A percentile compares a stretch with the other conserved stretches of the same genome.
These are phyloP conservation scores for Bilobella aurantiaca DNA, from an alignment of 1,140 invertebrate genomes.

Conservation along the genomic window DNA sequence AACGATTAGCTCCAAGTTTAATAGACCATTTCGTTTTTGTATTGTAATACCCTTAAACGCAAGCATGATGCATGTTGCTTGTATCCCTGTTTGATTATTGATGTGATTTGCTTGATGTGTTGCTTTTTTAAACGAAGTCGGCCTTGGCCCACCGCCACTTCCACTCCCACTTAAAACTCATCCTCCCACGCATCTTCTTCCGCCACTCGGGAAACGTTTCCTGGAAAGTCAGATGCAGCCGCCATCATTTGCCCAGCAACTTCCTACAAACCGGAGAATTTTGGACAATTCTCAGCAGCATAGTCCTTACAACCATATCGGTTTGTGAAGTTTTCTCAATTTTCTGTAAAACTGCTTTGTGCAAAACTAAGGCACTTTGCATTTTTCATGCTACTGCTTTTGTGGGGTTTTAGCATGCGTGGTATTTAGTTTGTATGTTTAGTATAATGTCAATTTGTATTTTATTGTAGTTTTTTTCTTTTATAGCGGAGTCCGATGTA, in stretches of 20 bases:
- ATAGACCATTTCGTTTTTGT: no score
- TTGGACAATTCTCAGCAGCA: background rate
- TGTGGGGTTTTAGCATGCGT: no score
- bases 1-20: no score
- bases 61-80: background rate
- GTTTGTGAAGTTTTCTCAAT: conserved; percentile 14
- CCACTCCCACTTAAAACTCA: conserved; percentile 21
- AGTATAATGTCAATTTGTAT: no score
- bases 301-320: conserved; percentile 20
- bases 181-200: conserved; percentile 21
- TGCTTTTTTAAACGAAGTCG: conserved; percentile 10
- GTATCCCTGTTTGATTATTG: no score
- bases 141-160: conserved; percentile 12
- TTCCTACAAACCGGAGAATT: background rate
- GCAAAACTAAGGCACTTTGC: no score
- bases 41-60: no score
- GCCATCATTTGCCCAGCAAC: background rate
- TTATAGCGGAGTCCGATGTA: background rate
- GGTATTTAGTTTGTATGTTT: no score
- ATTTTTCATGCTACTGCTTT: no score
- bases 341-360: no score
- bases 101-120: conserved; percentile 8
- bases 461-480: no score
- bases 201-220: conserved; percentile 13
- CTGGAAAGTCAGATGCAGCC: background rate